Conservation (phyloP, 2,113 vertebrate species). For the Nyctereutes procyonoides region DNA sequence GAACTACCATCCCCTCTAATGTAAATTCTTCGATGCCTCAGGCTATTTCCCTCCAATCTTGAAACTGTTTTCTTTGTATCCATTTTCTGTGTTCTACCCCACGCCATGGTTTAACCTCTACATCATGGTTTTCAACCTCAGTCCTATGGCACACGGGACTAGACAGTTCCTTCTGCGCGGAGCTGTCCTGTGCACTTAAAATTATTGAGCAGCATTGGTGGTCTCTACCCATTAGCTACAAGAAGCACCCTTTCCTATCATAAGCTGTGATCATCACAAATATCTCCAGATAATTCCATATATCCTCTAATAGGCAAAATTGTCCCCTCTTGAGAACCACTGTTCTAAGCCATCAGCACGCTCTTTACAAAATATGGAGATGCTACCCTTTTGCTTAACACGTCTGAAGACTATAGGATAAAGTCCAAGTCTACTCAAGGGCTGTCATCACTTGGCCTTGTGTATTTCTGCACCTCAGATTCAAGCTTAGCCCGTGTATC, state of each 20-base stretch:
- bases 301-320: background rate
- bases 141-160: background rate
- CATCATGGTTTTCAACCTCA: background rate
- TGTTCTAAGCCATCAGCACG: background rate
- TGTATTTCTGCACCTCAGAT: background rate
- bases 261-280: background rate
- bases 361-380: background rate
- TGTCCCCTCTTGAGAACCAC: background rate
- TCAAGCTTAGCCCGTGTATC: background rate
- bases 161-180: background rate
- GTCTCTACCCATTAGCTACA: background rate
- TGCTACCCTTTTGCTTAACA: background rate
- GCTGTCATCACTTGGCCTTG: background rate
- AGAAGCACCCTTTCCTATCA: background rate
- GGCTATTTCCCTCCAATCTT: background rate
- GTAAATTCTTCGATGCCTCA: background rate
- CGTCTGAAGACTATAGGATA: background rate
- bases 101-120: background rate
- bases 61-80: background rate
- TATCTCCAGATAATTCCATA: background rate
- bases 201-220: background rate
- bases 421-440: background rate
- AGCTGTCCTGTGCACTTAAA: background rate
- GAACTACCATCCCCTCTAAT: background rate
- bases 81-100: background rate